Evolutionary conservation across 2,888 invertebrate genomes (phyloP).

Genomic region (Drosophila anomelani): DNA sequence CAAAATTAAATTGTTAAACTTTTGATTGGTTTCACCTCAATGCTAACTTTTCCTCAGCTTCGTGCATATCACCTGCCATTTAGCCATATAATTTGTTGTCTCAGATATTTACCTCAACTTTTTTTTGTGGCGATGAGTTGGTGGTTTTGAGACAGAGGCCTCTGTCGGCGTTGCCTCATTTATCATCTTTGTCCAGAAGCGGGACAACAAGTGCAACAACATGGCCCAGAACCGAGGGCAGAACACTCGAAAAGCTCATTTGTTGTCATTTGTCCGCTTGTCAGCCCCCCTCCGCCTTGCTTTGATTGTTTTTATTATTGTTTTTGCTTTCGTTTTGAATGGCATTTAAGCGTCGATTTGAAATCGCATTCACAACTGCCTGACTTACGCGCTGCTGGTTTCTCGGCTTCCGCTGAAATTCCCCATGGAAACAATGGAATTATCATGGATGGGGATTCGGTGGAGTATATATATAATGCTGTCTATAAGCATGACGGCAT

Average conservation of each 20-base stretch:
- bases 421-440: constrained; percentile 47
- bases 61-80: constrained; percentile 56
- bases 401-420: constrained; percentile 45
- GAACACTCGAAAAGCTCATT: constrained; percentile 69
- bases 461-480: constrained; percentile 5
- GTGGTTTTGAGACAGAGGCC: constrained; percentile 47
- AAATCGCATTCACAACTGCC: constrained; percentile 67
- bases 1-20: constrained; percentile 14
- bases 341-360: constrained; percentile 72
- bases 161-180: constrained; percentile 56
- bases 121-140: constrained; percentile 52
- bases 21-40: constrained; percentile 25
- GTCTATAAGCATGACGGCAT: constrained; percentile 48
- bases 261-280: constrained; percentile 67
- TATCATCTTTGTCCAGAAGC: constrained; percentile 68
- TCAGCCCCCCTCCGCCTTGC: constrained; percentile 31
- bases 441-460: constrained; percentile 24
- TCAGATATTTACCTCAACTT: constrained; percentile 12
- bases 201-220: constrained; percentile 55
- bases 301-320: constrained; percentile 46
- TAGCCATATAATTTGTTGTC: constrained; percentile 67
- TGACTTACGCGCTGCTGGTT: constrained; percentile 67
- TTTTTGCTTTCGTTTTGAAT: constrained; percentile 61
- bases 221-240: constrained; percentile 10
- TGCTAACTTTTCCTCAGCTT: background rate